These are phyloP conservation scores for Mesaphorura yosii DNA, from an alignment of 1,140 invertebrate genomes.

Conservation along the genomic window DNA sequence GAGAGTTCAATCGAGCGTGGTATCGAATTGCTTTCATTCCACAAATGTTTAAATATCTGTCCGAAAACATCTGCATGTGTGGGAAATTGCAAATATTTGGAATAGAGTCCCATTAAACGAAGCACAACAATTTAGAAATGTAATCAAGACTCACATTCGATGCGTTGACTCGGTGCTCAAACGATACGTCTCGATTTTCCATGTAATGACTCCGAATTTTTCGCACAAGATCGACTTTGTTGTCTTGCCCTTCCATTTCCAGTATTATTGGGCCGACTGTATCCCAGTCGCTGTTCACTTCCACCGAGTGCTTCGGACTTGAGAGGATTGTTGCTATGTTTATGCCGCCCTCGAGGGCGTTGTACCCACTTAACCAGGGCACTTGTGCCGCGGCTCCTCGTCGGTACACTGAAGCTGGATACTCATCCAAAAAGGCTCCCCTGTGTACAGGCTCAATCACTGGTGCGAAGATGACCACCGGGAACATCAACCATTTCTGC, in stretches of 20 bases:
- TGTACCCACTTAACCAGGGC: conserved; percentile 24
- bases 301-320: neutral
- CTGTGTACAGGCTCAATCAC: conserved; percentile 15
- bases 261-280: conserved; percentile 21
- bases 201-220: conserved; percentile 19
- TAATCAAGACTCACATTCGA: neutral
- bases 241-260: conserved; percentile 11
- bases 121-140: neutral
- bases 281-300: conserved; percentile 28
- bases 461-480: conserved; percentile 22
- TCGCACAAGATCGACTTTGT: neutral
- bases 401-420: conserved; percentile 19
- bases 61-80: conserved; percentile 25
- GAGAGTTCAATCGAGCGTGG: conserved; percentile 17
- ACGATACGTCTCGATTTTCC: conserved; percentile 14
- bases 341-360: conserved; percentile 21
- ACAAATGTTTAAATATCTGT: conserved; percentile 25
- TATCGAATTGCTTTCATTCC: conserved; percentile 20
- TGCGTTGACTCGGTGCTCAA: conserved; percentile 19
- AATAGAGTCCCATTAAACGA: neutral
- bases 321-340: conserved; percentile 23
- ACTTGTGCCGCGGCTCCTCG: conserved; percentile 12
- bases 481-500: conserved; percentile 24
- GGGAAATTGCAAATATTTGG: neutral
- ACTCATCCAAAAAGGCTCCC: conserved; percentile 21